A percentile compares a stretch with the other conserved stretches of the same genome.
phyloP scores from a whole-genome alignment of 2,888 invertebrate genomes.

The Mimas tiliae region DNA sequence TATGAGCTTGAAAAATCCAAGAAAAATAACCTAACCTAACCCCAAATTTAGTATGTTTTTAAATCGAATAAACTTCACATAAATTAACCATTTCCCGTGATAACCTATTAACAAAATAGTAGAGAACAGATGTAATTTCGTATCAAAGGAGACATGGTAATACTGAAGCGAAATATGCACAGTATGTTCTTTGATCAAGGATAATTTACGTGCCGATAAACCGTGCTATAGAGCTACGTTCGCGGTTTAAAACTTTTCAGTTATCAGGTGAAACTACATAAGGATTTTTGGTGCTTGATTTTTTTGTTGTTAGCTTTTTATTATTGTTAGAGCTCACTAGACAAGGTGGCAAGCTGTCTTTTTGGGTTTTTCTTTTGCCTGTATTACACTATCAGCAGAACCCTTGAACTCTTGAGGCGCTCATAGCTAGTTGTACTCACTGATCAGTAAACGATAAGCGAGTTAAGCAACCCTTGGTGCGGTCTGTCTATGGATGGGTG shows the following conservation, averaged over 20 bases:
- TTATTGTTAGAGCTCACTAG: no score
- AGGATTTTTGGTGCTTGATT: no score
- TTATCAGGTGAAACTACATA: not conserved
- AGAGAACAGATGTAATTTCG: not conserved
- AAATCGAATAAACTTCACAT: not conserved
- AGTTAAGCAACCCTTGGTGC: no score
- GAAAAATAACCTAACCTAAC: slow-evolving; percentile 24
- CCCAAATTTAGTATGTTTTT: not conserved
- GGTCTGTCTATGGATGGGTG: no score
- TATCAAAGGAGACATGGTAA: not conserved
- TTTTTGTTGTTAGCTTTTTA: not conserved
- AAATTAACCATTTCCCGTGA: not conserved
- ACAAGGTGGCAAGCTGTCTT: no score
- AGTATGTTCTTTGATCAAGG: not conserved
- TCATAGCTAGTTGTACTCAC: no score
- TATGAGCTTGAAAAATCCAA: slow-evolving; percentile 3
- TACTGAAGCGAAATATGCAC: not conserved
- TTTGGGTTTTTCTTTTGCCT: no score
- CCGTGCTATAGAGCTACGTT: not conserved
- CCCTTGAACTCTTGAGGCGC: no score
- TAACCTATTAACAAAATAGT: not conserved
- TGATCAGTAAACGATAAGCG: no score
- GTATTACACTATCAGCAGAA: no score
- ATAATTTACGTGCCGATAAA: slow-evolving; percentile 6
- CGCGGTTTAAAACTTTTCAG: not conserved